Percentiles rank a stretch among this genome's conserved stretches.
phyloP scores from a whole-genome alignment of 1,140 invertebrate species.

The Euglossa dilemma region DNA sequence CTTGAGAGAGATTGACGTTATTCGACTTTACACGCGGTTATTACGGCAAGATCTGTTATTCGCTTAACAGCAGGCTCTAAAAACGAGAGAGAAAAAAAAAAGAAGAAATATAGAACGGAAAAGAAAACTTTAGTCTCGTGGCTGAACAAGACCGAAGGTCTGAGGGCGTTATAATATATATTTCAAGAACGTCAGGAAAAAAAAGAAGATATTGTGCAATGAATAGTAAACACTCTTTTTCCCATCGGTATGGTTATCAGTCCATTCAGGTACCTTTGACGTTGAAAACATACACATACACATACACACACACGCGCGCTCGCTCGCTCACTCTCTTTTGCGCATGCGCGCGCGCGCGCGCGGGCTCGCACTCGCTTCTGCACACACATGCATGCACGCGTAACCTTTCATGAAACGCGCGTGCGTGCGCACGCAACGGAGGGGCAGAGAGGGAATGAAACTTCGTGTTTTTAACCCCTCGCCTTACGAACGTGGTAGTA shows the following conservation, averaged over 20 bases:
- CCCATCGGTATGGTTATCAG: slow-evolving; percentile 68
- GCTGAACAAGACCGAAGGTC: slow-evolving; percentile 24
- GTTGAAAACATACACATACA: slow-evolving; percentile 59
- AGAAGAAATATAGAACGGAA: neutral
- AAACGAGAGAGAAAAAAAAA: neutral
- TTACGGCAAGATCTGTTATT: slow-evolving; percentile 12
- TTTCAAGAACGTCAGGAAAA: slow-evolving; percentile 50
- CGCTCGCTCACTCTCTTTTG: too few species aligned
- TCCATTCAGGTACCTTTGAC: slow-evolving; percentile 80
- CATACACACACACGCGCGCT: slow-evolving; percentile 19
- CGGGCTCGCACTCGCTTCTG: neutral
- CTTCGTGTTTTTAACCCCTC: slow-evolving; percentile 18
- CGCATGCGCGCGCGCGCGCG: neutral
- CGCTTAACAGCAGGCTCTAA: slow-evolving; percentile 7
- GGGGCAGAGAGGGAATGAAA: slow-evolving; percentile 15
- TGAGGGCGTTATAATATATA: slow-evolving; percentile 37
- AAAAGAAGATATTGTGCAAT: slow-evolving; percentile 65
- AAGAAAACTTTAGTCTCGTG: slow-evolving; percentile 6
- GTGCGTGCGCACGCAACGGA: slow-evolving; percentile 15
- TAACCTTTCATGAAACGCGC: neutral
- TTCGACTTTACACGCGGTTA: neutral
- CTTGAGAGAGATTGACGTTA: slow-evolving; percentile 25
- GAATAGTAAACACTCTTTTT: slow-evolving; percentile 64
- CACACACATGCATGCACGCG: slow-evolving; percentile 6
- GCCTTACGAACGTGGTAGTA: slow-evolving; percentile 27